Evolutionary conservation across 2,113 vertebrate genomes (phyloP).

Genomic region (Sceloporus tristichus): DNA sequence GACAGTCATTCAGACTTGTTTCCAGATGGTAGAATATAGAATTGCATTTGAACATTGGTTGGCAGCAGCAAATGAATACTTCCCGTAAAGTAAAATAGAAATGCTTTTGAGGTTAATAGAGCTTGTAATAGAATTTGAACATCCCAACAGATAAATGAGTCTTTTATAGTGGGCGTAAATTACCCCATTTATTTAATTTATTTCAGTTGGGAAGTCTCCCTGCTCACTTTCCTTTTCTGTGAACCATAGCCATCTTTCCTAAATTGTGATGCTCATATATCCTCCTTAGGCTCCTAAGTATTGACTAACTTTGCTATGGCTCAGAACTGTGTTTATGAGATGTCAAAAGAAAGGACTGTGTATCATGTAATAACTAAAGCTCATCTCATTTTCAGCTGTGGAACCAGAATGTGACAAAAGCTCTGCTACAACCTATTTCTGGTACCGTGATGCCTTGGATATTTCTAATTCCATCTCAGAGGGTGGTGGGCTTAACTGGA

Average conservation of each 20-base stretch:
- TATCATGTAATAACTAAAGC: fast-evolving
- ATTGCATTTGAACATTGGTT: background rate
- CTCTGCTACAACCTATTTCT: slow-evolving; percentile 98
- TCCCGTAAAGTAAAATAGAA: fast-evolving
- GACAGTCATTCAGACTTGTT: background rate
- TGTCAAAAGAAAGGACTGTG: too few species aligned
- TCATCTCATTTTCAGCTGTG: slow-evolving; percentile 79
- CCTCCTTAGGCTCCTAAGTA: background rate
- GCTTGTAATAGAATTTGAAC: background rate
- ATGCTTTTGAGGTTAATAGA: background rate
- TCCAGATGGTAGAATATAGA: fast-evolving
- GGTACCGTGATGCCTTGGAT: slow-evolving; percentile 95
- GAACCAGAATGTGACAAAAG: slow-evolving; percentile 95
- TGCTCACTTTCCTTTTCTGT: background rate
- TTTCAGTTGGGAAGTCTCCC: slow-evolving; percentile 5
- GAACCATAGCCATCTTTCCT: background rate
- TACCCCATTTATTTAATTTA: background rate
- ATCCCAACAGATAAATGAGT: background rate
- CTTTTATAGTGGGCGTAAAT: slow-evolving; percentile 16
- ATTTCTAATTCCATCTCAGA: slow-evolving; percentile 95
- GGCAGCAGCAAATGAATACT: background rate
- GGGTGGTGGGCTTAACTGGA: slow-evolving; percentile 96
- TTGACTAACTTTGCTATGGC: background rate
- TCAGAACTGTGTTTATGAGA: background rate
- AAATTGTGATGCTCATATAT: background rate